phyloP scores from a whole-genome alignment of 2,888 invertebrate species.

The Zonitis immaculata region DNA sequence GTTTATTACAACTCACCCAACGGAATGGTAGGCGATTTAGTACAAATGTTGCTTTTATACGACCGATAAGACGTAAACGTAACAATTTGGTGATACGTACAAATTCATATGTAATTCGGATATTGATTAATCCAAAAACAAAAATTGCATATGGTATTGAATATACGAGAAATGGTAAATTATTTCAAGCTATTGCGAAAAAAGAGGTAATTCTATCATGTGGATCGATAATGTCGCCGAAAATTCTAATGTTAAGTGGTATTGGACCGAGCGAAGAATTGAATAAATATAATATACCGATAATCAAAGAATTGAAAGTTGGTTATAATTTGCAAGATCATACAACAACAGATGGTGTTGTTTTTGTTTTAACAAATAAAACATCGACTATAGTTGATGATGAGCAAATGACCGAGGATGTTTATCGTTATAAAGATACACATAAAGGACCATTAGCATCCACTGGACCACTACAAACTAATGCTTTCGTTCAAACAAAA shows the following conservation, averaged over 20 bases:
- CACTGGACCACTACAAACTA: constrained; percentile 54
- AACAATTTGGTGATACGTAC: constrained; percentile 53
- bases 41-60: constrained; percentile 61
- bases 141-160: constrained; percentile 54
- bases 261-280: constrained; percentile 59
- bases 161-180: constrained; percentile 50
- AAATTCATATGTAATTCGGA: constrained; percentile 53
- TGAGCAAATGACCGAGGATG: constrained; percentile 45
- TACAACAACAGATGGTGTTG: constrained; percentile 59
- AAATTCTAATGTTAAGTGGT: constrained; percentile 62
- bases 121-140: constrained; percentile 55
- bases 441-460: constrained; percentile 54
- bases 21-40: constrained; percentile 58
- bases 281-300: constrained; percentile 50
- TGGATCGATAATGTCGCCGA: constrained; percentile 60
- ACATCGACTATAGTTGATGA: constrained; percentile 51
- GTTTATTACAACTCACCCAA: constrained; percentile 59
- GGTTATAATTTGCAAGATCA: constrained; percentile 74
- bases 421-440: constrained; percentile 47
- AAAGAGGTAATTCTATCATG: constrained; percentile 62
- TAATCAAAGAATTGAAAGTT: constrained; percentile 62
- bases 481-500: constrained; percentile 59
- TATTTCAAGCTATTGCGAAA: constrained; percentile 49
- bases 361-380: constrained; percentile 55
- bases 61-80: constrained; percentile 56